Base-by-base conservation (phyloP, 2,888 invertebrate species). In the Aphodius sticticus region DNA sequence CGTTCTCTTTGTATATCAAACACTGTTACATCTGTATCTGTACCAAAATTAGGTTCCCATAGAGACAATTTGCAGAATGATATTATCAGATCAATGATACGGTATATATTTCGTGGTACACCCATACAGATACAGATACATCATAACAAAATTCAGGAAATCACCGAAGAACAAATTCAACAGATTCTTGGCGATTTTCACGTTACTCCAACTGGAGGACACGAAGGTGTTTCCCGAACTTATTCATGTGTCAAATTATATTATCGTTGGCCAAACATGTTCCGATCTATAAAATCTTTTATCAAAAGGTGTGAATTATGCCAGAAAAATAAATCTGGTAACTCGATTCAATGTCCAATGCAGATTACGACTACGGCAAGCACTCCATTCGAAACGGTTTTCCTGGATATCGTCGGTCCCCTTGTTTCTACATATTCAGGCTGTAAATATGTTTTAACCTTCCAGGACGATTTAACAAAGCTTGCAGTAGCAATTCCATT, bases 361-460 rank as follows among this genome's bases (percentile, higher is more conserved):
- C 84, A 85, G 82, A 85, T 86, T 14, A 87, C 85, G n/a, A 84
- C 85, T 14, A 86, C 86, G 0, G 81, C 83, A 0, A 78, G 82
- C 38, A 81, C 83, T 78, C 84, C 86, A 6, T 86, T 87, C 78
- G 83, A 87, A 81, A 82, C 83, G 80, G 74, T 86, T 77, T 79
- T 82, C 36, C 14, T 87, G 37, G 86, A 87, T 79, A 83, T 87
- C 26, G 84, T 86, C 16, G 86, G 86, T 74, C 85, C 86, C 2
- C 76, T 86, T 77, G 84, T 84, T 14, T 38, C 82, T n/a, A 84
- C 83, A 2, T 78, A 83, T 80, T 77, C 82, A 69, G 84, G 83
- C 16, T 84, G 85, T 81, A 82, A 78, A 79, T 86, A 82, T 12
- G 9, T 78, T 82, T 85, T 69, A 38, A 53, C 53, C 53, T 2